A percentile compares a stretch with the other conserved stretches of the same genome.
Evolutionary conservation across 2,888 invertebrate species (phyloP).

Genomic region (Holacanthella duospinosa): DNA sequence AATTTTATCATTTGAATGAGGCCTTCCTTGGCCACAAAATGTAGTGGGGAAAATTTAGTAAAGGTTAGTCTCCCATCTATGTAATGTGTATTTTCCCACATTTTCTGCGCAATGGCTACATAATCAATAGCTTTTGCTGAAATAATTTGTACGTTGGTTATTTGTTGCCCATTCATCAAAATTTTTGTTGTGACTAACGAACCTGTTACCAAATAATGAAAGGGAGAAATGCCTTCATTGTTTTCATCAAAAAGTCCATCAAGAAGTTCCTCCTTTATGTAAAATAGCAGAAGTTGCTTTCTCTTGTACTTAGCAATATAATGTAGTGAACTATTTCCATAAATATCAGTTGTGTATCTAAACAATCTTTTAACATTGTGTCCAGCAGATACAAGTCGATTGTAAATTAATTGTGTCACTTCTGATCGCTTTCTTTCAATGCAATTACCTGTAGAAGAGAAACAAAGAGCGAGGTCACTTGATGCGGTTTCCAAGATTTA

Average conservation of each 20-base stretch:
- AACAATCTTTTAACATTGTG: neutral
- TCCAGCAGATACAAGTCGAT: neutral
- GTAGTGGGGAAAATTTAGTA: neutral
- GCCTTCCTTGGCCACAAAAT: neutral
- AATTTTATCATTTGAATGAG: neutral
- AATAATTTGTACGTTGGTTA: too few species aligned
- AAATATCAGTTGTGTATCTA: neutral
- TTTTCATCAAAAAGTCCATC: conserved; percentile 1
- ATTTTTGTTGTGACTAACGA: too few species aligned
- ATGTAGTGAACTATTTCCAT: neutral
- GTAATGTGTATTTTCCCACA: neutral
- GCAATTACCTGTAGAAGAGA: neutral
- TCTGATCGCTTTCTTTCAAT: neutral
- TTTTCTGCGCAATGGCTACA: neutral
- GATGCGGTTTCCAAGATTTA: too few species aligned
- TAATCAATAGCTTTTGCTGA: neutral
- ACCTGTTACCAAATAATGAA: neutral
- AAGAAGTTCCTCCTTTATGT: neutral
- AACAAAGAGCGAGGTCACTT: too few species aligned
- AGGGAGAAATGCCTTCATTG: neutral
- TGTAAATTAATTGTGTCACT: neutral
- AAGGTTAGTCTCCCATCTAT: neutral
- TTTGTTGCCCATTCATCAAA: too few species aligned
- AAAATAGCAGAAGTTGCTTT: neutral
- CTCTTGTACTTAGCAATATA: neutral